Conservation (phyloP, 2,888 invertebrate genomes). For the Melanargia galathea region DNA sequence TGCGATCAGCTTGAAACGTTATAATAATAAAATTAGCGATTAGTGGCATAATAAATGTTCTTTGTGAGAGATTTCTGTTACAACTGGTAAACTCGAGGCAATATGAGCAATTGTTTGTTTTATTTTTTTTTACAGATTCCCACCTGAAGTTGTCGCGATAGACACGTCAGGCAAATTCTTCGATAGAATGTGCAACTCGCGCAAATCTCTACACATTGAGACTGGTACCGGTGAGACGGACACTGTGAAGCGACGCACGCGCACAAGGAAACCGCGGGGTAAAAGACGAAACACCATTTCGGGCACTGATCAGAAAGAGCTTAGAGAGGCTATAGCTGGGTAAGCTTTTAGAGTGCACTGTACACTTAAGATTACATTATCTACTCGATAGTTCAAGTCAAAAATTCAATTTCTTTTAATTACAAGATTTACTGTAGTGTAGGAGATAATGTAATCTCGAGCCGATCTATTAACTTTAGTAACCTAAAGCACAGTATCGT, state of each 20-base stretch:
- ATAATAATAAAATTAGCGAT: too few relatives aligned
- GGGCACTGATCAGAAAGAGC: slow-evolving; percentile 94
- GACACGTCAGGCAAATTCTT: slow-evolving; percentile 94
- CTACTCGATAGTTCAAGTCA: slow-evolving; percentile 41
- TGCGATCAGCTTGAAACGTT: too few relatives aligned
- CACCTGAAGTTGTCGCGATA: slow-evolving; percentile 93
- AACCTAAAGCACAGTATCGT: slow-evolving; percentile 73
- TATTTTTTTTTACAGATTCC: slow-evolving; percentile 84
- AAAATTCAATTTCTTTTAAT: background rate
- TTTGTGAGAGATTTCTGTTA: too few relatives aligned
- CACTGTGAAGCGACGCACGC: slow-evolving; percentile 86
- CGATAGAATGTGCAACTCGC: slow-evolving; percentile 92
- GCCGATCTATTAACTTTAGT: slow-evolving; percentile 62
- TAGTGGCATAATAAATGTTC: too few relatives aligned
- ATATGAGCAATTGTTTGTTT: background rate
- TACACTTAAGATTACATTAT: slow-evolving; percentile 70
- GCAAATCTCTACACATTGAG: slow-evolving; percentile 89
- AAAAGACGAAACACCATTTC: slow-evolving; percentile 95
- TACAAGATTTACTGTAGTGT: slow-evolving; percentile 9
- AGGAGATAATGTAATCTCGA: slow-evolving; percentile 73
- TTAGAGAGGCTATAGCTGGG: slow-evolving; percentile 92
- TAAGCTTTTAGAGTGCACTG: slow-evolving; percentile 84
- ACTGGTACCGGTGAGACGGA: slow-evolving; percentile 77
- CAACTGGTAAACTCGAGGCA: too few relatives aligned
- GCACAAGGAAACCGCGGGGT: slow-evolving; percentile 89